Percentiles rank a stretch among this genome's conserved stretches.
These are phyloP conservation scores for Steatocranus sp. DNA, from an alignment of 2,797 vertebrate genomes.

Conservation along the genomic window DNA sequence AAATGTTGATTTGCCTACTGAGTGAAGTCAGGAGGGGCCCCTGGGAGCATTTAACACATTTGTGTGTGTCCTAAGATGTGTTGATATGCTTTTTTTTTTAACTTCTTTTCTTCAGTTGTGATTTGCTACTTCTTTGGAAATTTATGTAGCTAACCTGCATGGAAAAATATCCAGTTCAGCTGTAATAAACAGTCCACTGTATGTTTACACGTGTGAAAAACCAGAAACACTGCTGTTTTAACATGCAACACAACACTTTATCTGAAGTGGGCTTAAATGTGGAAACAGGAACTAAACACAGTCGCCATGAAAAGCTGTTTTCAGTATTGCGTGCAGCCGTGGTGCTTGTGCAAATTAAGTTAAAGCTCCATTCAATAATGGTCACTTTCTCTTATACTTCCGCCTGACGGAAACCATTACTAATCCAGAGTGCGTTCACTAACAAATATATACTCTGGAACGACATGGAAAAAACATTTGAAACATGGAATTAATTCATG, in stretches of 20 bases:
- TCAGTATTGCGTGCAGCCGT: background rate
- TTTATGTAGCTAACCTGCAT: background rate
- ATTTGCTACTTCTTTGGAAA: background rate
- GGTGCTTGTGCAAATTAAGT: background rate
- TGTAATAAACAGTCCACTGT: conserved; percentile 18
- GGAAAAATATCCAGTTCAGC: background rate
- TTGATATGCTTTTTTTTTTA: background rate
- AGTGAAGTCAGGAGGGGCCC: conserved; percentile 45
- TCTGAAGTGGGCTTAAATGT: background rate
- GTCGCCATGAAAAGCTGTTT: conserved; percentile 11
- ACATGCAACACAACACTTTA: conserved; percentile 6
- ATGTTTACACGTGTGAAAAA: conserved; percentile 23
- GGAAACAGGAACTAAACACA: conserved; percentile 11
- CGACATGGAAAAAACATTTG: background rate
- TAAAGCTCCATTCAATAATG: background rate
- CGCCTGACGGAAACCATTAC: fast-evolving
- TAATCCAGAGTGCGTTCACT: background rate
- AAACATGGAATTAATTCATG: background rate
- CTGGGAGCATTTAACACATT: conserved; percentile 6
- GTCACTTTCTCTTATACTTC: background rate
- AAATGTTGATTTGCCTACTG: conserved; percentile 66
- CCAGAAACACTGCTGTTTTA: conserved; percentile 5
- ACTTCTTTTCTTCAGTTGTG: background rate
- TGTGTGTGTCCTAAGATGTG: background rate
- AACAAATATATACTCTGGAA: background rate